These are phyloP conservation scores for Tuta absoluta DNA, from an alignment of 2,888 invertebrate species.

Conservation along the genomic window DNA sequence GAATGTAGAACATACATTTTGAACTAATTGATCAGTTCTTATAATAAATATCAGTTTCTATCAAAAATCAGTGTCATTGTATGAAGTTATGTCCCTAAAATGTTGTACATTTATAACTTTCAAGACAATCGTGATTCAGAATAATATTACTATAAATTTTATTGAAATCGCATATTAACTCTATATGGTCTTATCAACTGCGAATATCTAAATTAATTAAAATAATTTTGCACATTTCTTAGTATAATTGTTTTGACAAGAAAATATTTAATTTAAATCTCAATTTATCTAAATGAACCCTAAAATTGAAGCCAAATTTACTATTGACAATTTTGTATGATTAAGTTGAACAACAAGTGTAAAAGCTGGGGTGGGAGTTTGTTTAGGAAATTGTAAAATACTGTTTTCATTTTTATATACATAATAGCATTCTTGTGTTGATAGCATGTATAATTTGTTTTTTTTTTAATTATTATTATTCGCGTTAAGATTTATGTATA, in stretches of 20 bases:
- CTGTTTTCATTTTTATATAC: conserved; percentile 64
- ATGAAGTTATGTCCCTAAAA: background rate
- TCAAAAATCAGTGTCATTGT: no score
- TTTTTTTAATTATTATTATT: conserved; percentile 54
- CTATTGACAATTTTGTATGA: conserved; percentile 52
- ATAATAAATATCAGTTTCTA: no score
- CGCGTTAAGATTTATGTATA: conserved; percentile 80
- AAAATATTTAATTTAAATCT: conserved; percentile 33
- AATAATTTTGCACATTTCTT: conserved; percentile 10
- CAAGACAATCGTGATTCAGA: background rate
- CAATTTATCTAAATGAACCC: conserved; percentile 49
- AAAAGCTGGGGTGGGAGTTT: conserved; percentile 60
- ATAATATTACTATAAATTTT: background rate
- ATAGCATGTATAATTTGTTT: conserved; percentile 78
- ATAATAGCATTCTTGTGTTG: conserved; percentile 71
- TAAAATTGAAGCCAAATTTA: conserved; percentile 74
- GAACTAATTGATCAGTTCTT: no score
- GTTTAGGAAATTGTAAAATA: conserved; percentile 77
- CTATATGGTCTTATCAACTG: conserved; percentile 12
- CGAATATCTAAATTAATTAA: conserved; percentile 6
- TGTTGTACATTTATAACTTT: background rate
- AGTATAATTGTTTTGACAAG: conserved; percentile 15
- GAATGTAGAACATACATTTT: no score
- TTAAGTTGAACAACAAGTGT: conserved; percentile 52
- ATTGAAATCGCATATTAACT: background rate